phyloP scores from a whole-genome alignment of 2,888 invertebrate species.

The Harpalus rubripes region DNA sequence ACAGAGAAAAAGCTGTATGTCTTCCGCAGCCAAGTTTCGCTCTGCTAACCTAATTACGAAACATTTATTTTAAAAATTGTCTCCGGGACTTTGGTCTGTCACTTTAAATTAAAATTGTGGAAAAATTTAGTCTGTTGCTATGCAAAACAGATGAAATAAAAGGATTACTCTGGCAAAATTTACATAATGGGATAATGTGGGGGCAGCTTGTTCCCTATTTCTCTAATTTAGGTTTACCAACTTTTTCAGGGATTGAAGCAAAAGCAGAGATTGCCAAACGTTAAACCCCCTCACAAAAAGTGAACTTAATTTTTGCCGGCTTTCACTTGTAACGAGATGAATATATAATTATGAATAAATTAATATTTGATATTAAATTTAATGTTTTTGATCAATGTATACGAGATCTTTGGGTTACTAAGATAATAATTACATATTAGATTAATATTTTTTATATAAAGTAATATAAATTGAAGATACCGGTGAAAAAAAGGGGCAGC shows the following conservation, averaged over 20 bases:
- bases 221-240: constrained; percentile 38
- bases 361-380: no score
- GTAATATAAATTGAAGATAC: no score
- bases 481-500: no score
- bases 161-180: constrained; percentile 51
- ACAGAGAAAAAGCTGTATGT: constrained; percentile 21
- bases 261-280: not conserved
- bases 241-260: constrained; percentile 7
- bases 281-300: not conserved
- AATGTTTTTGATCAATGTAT: no score
- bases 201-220: constrained; percentile 36
- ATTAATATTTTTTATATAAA: no score
- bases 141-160: constrained; percentile 55
- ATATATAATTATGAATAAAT: no score
- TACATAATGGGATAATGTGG: constrained; percentile 56
- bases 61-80: constrained; percentile 40
- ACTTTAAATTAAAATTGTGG: constrained; percentile 54
- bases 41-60: constrained; percentile 37
- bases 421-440: no score
- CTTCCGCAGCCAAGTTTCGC: constrained; percentile 30
- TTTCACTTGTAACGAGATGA: no score
- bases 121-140: constrained; percentile 41
- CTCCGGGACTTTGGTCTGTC: constrained; percentile 12
- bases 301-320: not conserved
- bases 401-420: no score